phyloP scores from a whole-genome alignment of 2,113 vertebrate species.

The cat (Felis catus) region F.catus_Fca126_mat1.0 CM031419.1:142541501-142542000 shows the following conservation, averaged over 20 bases:
- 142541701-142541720: not conserved
- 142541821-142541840: not conserved
- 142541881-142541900: not conserved
- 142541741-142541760: not conserved
- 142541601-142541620: not conserved
- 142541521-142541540: slow-evolving; percentile 54
- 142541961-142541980: no score
- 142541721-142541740: not conserved
- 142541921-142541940: not conserved
- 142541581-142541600: not conserved
- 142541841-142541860: not conserved
- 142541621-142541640: not conserved
- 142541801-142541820: not conserved
- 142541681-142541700: not conserved
- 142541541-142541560: slow-evolving; percentile 45
- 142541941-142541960: not conserved
- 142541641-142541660: not conserved
- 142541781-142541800: not conserved
- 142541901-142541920: not conserved
- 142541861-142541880: not conserved
- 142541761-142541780: not conserved
- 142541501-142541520: slow-evolving; percentile 56
- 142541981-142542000: no score
- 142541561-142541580: not conserved
- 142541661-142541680: not conserved